Base-by-base conservation (phyloP, 2,113 vertebrate genomes). In the Barbus barbus region DNA sequence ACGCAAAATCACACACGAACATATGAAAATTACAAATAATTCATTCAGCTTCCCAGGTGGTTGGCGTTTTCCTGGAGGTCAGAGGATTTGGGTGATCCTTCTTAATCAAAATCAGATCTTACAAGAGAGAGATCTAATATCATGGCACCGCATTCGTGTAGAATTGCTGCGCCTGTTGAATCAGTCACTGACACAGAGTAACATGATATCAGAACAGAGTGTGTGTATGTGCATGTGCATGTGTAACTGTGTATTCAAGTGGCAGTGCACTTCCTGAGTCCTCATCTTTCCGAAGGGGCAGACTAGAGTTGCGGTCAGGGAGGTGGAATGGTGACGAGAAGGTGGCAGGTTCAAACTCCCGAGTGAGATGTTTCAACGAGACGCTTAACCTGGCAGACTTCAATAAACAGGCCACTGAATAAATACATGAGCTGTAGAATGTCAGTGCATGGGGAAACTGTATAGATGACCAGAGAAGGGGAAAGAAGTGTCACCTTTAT, bases 121-220 rank as follows among this genome's bases (percentile, higher is more conserved):
- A 91, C 90, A 91, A 92, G 74, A 89, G 86, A 90, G 92, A 91
- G 94, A 95, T 94, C 94, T 93, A 95, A 96, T 95, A 87, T 83
- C 92, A 76, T 75, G 48, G 84, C 90, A 88, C 89, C 76, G 80
- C 90, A 92, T 91, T 90, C 93, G 91, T 58, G 85, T 90, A 86
- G 85, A 86, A 84, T 53, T 86, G 84, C 80, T 74, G 80, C 28
- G 71, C 83, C 83, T 61, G 92, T 41, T 82, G 91, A 88, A 93
- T 95, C 92, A 90, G 93, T 93, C 92, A 93, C 90, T 94, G 94
- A 91, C 91, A 94, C 91, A 87, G 92, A 90, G 90, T 91, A 94
- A 95, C 91, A 89, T 92, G 92, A 92, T 91, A 94, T 92, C 86
- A 91, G 91, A 91, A 93, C 91, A 93, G 91, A 93, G 74, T 69